Percentiles rank a stretch among this genome's conserved stretches.
phyloP scores from a whole-genome alignment of 2,888 invertebrate genomes.

The Halocaridina rubra region DNA sequence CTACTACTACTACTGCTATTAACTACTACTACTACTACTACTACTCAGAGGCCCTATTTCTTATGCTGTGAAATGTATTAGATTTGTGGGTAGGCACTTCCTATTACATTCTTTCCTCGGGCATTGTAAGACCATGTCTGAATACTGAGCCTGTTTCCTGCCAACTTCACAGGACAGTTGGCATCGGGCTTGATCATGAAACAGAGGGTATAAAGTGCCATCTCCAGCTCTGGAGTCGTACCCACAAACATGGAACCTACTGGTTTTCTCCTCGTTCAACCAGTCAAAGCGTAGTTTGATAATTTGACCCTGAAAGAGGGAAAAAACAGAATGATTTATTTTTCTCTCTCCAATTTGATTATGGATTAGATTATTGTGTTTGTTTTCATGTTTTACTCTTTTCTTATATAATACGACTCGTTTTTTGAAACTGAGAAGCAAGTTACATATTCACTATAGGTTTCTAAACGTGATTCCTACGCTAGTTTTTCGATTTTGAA shows the following conservation, averaged over 20 bases:
- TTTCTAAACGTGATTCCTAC: too few species aligned
- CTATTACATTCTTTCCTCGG: conserved; percentile 82
- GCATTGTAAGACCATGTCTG: conserved; percentile 80
- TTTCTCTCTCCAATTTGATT: too few species aligned
- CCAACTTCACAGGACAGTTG: conserved; percentile 80
- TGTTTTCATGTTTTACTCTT: too few species aligned
- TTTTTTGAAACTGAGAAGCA: too few species aligned
- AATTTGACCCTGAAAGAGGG: conserved; percentile 48
- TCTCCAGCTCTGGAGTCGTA: conserved; percentile 90
- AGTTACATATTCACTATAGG: too few species aligned
- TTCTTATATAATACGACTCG: too few species aligned
- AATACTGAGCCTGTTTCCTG: conserved; percentile 79
- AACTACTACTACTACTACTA: too few species aligned
- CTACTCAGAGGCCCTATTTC: too few species aligned
- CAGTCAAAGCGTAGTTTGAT: conserved; percentile 70
- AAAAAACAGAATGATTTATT: neutral
- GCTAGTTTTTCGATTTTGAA: too few species aligned
- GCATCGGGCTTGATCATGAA: conserved; percentile 81
- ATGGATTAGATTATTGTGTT: too few species aligned
- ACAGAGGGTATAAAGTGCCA: conserved; percentile 90
- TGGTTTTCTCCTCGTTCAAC: conserved; percentile 79
- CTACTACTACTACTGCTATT: too few species aligned
- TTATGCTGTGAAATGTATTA: too few species aligned
- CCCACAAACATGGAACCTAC: conserved; percentile 84
- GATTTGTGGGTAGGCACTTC: conserved; percentile 79